These are phyloP conservation scores for Ceratina australensis DNA, from an alignment of 1,140 invertebrate genomes.

Conservation along the genomic window DNA sequence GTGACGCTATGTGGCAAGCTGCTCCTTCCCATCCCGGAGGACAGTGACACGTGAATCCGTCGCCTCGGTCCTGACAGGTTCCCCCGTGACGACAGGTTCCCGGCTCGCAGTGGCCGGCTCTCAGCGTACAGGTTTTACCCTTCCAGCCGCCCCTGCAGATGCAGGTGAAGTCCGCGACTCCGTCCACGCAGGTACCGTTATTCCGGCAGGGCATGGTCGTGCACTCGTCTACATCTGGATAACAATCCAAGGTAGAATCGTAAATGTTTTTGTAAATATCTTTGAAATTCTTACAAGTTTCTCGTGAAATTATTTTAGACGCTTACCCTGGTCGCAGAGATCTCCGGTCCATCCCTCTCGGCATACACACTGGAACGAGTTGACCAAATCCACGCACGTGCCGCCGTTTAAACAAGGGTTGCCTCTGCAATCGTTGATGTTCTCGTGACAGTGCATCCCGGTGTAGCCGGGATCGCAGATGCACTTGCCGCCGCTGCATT, in stretches of 20 bases:
- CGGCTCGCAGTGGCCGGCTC: conserved; percentile 84
- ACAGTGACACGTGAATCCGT: conserved; percentile 84
- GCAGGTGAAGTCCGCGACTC: conserved; percentile 87
- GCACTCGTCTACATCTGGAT: conserved; percentile 91
- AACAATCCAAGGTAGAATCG: neutral
- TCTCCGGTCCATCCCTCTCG: conserved; percentile 84
- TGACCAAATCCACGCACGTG: conserved; percentile 87
- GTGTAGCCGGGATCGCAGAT: conserved; percentile 88
- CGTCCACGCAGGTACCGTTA: conserved; percentile 88
- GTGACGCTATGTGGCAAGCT: conserved; percentile 86
- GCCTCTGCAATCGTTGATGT: conserved; percentile 86
- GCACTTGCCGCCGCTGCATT: conserved; percentile 86
- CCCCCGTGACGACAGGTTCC: conserved; percentile 84
- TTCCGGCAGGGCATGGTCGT: conserved; percentile 86
- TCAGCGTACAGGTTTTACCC: conserved; percentile 86
- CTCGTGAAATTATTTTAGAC: neutral
- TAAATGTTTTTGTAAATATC: too few species aligned
- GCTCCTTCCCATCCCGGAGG: conserved; percentile 83
- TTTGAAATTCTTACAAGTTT: neutral
- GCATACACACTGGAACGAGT: conserved; percentile 90
- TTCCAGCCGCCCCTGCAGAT: conserved; percentile 89
- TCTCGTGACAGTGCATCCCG: conserved; percentile 88
- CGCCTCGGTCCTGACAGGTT: conserved; percentile 84
- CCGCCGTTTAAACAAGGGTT: conserved; percentile 88
- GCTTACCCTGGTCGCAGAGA: conserved; percentile 83